A percentile compares a stretch with the other conserved stretches of the same genome.
Evolutionary conservation across 1,140 invertebrate species (phyloP).

Genomic region (Lepidurus packardi): DNA sequence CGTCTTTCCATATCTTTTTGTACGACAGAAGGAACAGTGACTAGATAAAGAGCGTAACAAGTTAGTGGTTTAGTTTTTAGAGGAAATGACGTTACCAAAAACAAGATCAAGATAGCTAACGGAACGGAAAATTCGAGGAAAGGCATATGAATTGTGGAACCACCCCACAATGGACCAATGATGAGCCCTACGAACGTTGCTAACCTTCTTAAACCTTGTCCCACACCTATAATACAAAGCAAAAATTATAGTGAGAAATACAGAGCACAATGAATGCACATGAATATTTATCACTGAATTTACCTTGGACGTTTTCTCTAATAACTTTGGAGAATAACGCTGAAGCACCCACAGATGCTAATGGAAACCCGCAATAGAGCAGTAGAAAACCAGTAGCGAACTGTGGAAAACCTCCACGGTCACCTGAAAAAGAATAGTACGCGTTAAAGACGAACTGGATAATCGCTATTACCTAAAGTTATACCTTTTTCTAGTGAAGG

Average conservation of each 20-base stretch:
- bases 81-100: slow-evolving; percentile 25
- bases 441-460: neutral
- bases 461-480: neutral
- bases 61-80: neutral
- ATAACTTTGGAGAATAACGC: slow-evolving; percentile 29
- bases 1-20: neutral
- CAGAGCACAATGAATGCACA: neutral
- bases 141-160: slow-evolving; percentile 29
- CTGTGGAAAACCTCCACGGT: slow-evolving; percentile 5
- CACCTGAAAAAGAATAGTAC: neutral
- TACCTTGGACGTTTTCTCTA: slow-evolving; percentile 28
- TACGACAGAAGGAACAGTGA: neutral
- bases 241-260: neutral
- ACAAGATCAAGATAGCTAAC: slow-evolving; percentile 20
- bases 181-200: slow-evolving; percentile 33
- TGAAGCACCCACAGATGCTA: slow-evolving; percentile 25
- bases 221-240: slow-evolving; percentile 24
- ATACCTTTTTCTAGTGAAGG: slow-evolving; percentile 28
- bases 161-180: slow-evolving; percentile 33
- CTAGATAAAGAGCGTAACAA: neutral
- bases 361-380: slow-evolving; percentile 28
- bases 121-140: slow-evolving; percentile 31
- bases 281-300: neutral
- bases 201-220: slow-evolving; percentile 31
- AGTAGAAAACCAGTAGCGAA: slow-evolving; percentile 24